Evolutionary conservation across 1,140 invertebrate species (phyloP), one percentile per base, ranked within the genome.

Genomic region (Drosophila fuyamai): DNA sequence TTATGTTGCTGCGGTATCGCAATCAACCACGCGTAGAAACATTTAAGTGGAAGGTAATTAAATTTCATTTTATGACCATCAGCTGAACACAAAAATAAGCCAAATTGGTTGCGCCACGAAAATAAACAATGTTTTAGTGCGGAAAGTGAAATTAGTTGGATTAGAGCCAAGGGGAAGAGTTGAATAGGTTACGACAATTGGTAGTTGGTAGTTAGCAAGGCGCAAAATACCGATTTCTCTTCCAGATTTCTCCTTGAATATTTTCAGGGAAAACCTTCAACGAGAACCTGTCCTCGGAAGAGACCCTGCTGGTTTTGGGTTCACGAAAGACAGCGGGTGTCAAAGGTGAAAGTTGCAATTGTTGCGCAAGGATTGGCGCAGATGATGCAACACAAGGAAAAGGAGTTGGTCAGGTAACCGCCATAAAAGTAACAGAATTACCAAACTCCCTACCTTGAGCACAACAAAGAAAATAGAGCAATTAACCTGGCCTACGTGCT

Each of bases 401-500:
- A 65, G 47, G 65, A 44, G 38, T n/a, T 27, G 47, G 59, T 38
- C 67, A 71, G 67, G 67, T 71, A 71, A 66, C n/a, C 7, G 36
- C 67, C 51, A 57, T 70, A 48, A 70, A 57, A 57, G 29, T 27
- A 16, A 12, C 54, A 56, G 36, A 40, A 57, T 41, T 40, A 8
- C 43, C 67, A 10, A n/a, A 10, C 29, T n/a, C 9, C 44, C 58
- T 16, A 2, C 66, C 32, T 46, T 36, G 62, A 27, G 40, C 36
- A 27, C 10, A 43, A n/a, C 66, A 48, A 48, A 60, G 79, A 76
- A 85, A 88, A 86, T 88, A 86, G 79, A 86, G 83, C 72, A 88
- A 86, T 86, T 86, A 86, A 66, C 82, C 79, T 83, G 81, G 71
- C 35, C 83, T 88, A 88, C 82, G 82, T 88, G 82, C 51, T 40